Conservation (phyloP, 2,797 vertebrate genomes). For the Propithecus perrieri region DNA sequence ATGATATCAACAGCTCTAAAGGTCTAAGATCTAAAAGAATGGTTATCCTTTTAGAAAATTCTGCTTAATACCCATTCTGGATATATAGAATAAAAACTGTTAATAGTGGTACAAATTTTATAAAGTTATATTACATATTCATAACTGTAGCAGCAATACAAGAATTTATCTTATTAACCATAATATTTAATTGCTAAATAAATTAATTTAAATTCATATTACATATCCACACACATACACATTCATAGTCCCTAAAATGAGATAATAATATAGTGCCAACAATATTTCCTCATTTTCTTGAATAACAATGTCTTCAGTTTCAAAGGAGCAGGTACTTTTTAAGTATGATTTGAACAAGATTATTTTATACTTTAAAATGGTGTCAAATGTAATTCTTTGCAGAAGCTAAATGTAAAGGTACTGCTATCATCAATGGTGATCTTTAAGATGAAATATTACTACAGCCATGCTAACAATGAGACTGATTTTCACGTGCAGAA, state of each 20-base stretch:
- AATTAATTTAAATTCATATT: background rate
- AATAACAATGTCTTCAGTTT: background rate
- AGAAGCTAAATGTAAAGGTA: conserved; percentile 10
- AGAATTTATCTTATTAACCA: background rate
- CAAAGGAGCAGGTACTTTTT: conserved; percentile 18
- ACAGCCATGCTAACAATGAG: background rate
- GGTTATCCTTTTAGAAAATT: background rate
- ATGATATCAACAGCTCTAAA: background rate
- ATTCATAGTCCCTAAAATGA: background rate
- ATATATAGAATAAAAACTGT: background rate
- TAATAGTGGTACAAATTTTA: background rate
- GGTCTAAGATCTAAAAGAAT: background rate
- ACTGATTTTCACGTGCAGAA: background rate
- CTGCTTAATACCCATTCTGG: background rate
- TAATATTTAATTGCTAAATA: background rate
- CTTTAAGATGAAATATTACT: background rate
- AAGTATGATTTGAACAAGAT: conserved; percentile 22
- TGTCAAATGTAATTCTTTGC: background rate
- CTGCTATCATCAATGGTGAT: background rate
- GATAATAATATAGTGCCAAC: background rate
- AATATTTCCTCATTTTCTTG: background rate
- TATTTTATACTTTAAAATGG: background rate
- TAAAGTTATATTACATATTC: background rate
- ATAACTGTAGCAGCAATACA: background rate
- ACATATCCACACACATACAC: background rate